Evolutionary conservation across 2,113 vertebrate genomes (phyloP), one percentile per base, ranked within the genome.

Genomic region (Platanista minor): DNA sequence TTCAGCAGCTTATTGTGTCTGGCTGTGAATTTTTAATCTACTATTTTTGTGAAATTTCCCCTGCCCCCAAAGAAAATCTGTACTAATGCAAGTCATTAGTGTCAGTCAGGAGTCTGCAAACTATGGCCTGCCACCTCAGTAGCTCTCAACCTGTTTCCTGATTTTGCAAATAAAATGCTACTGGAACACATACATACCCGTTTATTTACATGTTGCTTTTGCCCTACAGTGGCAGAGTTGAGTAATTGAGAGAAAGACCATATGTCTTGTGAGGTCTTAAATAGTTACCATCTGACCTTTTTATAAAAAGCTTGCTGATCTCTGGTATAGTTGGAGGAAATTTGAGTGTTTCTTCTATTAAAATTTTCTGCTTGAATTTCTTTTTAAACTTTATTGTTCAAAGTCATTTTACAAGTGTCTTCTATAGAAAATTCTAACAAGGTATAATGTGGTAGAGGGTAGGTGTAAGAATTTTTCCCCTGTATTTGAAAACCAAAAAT

Each of bases 101-200:
- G 27, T 75, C 67, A 29, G 17, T 59, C 33, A 57, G 7, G 29
- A 18, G 17, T 90, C 15, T 57, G 64, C 36, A 90, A 49, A 33
- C 46, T 95, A 23, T 57, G 64, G 27, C 43, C 12, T 82, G 31
- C 33, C 21, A 41, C 18, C 57, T 57, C 17, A 46, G 23, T 75
- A 33, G 77, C 46, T 57, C 61, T 95, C 25, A 33, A 17, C 12
- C 31, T 52, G 6, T 80, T n/a, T 90, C 39, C 72, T 49, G 29
- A 57, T 86, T 94, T 66, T 81, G 39, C 89, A 94, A 90, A 31
- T 71, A 80, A 72, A 74, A 59, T 54, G 71, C 89, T 90, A 80
- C 11, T 80, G 64, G n/a, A 43, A 66, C 25, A 64, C 41, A 29
- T 54, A 10, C 11, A 57, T 33, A 90, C n/a, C n/a, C 33, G 14